Percentiles rank a stretch among this genome's conserved stretches.
Evolutionary conservation across 2,113 vertebrate genomes (phyloP).

Genomic region (Diphyllodes magnificus): DNA sequence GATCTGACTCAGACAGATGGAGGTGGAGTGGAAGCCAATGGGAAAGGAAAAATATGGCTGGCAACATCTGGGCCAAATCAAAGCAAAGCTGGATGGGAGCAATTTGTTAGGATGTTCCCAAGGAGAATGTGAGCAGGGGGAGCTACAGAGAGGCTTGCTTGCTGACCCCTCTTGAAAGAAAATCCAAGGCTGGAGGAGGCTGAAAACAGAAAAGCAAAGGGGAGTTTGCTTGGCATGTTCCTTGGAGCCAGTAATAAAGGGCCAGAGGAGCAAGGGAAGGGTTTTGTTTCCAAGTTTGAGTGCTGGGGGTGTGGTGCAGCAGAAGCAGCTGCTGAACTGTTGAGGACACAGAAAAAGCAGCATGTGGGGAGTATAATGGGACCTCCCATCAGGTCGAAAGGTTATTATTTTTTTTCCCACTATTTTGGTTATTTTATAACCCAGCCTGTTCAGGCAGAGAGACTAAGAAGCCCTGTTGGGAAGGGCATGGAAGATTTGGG

Average conservation of each 20-base stretch:
- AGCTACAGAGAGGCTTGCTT: not conserved
- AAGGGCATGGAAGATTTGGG: not conserved
- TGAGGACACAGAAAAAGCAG: not conserved
- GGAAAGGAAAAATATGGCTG: not conserved
- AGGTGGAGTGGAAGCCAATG: not conserved
- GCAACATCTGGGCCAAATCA: not conserved
- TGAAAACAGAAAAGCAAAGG: not conserved
- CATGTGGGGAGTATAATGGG: not conserved
- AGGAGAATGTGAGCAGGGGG: not conserved
- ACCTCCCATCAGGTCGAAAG: not conserved
- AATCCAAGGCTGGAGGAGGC: not conserved
- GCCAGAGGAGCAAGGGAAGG: not conserved
- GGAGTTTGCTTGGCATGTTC: not conserved
- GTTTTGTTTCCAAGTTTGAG: not conserved
- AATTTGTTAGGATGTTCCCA: not conserved
- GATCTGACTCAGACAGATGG: not conserved
- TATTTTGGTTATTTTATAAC: not conserved
- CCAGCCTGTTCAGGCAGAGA: not conserved
- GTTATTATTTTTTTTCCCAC: not conserved
- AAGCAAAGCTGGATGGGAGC: not conserved
- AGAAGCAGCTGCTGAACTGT: not conserved
- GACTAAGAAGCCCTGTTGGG: not conserved
- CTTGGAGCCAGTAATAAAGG: not conserved
- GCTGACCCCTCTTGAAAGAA: not conserved
- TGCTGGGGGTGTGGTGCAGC: not conserved